Evolutionary conservation across 2,797 vertebrate species (phyloP).

Genomic region (Urosaurus nigricauda): DNA sequence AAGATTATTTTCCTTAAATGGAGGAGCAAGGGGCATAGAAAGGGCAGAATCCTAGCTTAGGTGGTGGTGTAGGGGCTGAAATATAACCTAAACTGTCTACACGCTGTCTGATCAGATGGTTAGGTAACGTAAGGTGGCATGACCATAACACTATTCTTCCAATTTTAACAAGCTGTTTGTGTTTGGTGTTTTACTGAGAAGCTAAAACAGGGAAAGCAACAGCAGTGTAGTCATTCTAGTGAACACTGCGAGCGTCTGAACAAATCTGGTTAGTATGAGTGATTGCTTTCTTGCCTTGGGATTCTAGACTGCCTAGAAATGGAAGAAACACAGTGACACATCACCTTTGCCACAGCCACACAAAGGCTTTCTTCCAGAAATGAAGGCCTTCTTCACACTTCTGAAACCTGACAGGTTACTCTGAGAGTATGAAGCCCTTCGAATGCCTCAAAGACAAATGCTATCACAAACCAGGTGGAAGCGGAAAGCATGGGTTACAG

Average conservation of each 20-base stretch:
- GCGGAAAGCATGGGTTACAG: neutral
- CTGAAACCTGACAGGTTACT: neutral
- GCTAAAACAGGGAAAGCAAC: no score
- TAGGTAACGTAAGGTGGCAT: neutral
- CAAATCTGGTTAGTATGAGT: neutral
- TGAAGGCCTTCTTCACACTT: neutral
- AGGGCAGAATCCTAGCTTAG: neutral
- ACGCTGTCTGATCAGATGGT: no score
- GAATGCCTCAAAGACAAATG: neutral
- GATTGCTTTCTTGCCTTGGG: neutral
- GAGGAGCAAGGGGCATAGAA: neutral
- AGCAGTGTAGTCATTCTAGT: neutral
- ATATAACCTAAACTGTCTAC: no score
- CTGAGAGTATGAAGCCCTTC: neutral
- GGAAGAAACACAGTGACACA: accelerated
- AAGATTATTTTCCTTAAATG: neutral
- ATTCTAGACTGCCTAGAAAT: neutral
- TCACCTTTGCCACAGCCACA: neutral
- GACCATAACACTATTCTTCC: neutral
- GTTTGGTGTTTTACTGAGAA: neutral
- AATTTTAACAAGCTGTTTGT: neutral
- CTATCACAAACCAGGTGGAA: neutral
- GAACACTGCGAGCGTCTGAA: neutral
- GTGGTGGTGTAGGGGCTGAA: no score
- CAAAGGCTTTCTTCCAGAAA: no score